phyloP scores from a whole-genome alignment of 1,140 invertebrate species.

The Drosophila melanogaster region Release_6_plus_ISO1_MT NT_033777.3:14447501-14448000 shows the following conservation, averaged over 20 bases:
- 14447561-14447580: constrained; percentile 28
- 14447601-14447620: not conserved
- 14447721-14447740: constrained; percentile 21
- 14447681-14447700: constrained; percentile 54
- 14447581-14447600: constrained; percentile 14
- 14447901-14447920: constrained; percentile 9
- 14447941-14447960: not conserved
- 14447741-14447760: constrained; percentile 43
- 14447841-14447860: constrained; percentile 1
- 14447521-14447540: constrained; percentile 81
- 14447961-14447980: not conserved
- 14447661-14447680: constrained; percentile 64
- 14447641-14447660: constrained; percentile 73
- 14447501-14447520: constrained; percentile 82
- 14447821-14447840: constrained; percentile 61
- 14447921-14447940: not conserved
- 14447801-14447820: constrained; percentile 75
- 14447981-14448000: not conserved
- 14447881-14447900: constrained; percentile 53
- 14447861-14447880: constrained; percentile 58
- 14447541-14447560: constrained; percentile 79
- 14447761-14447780: constrained; percentile 62
- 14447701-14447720: constrained; percentile 76
- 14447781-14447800: constrained; percentile 70
- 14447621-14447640: constrained; percentile 6